Evolutionary conservation across 2,113 vertebrate genomes (phyloP), one percentile per base, ranked within the genome.

Genomic region (Clarias magur): DNA sequence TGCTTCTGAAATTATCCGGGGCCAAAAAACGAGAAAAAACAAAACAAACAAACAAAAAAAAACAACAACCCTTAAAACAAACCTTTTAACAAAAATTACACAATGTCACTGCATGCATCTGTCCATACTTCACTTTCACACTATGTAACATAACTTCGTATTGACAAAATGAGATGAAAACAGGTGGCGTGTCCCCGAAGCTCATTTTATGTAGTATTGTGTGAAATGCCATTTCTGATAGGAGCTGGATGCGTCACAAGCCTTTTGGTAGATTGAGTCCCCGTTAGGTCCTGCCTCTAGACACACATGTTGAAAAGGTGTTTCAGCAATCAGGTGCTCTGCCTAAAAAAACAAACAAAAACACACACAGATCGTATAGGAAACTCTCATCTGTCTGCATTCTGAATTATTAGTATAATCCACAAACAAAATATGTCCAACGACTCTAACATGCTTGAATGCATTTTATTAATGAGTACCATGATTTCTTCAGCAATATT

Each of bases 211-310:
- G 7, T 95, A 92, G 94, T 98, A 97, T 17, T 93, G 94, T 85
- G 96, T 96, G 87, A 99, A 99, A 86, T 95, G 95, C 98, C 98
- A 99, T 93, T 97, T 97, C 56, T 99, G 98, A 68, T 94, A 88
- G 3, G 88, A 34, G 30, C 88, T 97, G 23, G 34, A 9, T 12
- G 94, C n/a, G 34, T 96, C 92, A 90, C 97, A 99, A 30, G 85
- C 23, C 34, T 73, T 91, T 23, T 96, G 82, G 67, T 30, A 81
- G 73, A 97, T 85, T 0, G 67, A 3, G 25, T 91, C 88, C 16
- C 89, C 86, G 86, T 30, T 88, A 63, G 79, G 80, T 7, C 83
- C 93, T 85, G 90, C 93, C 94, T 93, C 97, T 92, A 99, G 89
- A 92, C 98, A 99, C 11, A 91, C 68, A 0, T 90, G 93, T 54